Conservation (phyloP, 2,888 invertebrate genomes). For the Lochmaea crataegi region DNA sequence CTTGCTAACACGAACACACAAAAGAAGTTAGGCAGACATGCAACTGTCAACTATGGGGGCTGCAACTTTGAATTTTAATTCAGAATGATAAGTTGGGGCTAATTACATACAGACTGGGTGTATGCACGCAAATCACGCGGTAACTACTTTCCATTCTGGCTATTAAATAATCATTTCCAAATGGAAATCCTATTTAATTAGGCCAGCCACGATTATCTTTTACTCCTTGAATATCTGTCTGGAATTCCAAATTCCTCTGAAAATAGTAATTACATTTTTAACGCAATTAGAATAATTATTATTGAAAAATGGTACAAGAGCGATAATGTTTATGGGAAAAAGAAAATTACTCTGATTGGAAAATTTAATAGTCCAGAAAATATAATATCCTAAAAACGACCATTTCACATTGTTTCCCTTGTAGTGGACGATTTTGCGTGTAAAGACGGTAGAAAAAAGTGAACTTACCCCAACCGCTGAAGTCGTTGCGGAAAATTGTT, state of each 20-base stretch:
- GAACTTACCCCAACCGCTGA: too few relatives aligned
- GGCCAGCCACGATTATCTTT: not conserved
- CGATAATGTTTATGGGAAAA: too few relatives aligned
- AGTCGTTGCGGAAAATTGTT: too few relatives aligned
- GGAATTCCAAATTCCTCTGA: too few relatives aligned
- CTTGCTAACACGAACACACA: slow-evolving; percentile 21
- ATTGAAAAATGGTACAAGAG: not conserved
- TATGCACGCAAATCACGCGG: slow-evolving; percentile 45
- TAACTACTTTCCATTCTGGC: slow-evolving; percentile 31
- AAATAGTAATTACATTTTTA: too few relatives aligned
- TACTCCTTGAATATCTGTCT: not conserved
- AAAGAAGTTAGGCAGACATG: slow-evolving; percentile 46
- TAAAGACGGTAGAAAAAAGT: too few relatives aligned
- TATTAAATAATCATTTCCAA: slow-evolving; percentile 46
- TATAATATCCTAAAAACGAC: too few relatives aligned
- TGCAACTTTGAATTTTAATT: slow-evolving; percentile 53
- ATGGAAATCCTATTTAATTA: slow-evolving; percentile 35
- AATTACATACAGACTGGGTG: slow-evolving; percentile 49
- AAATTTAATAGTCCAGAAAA: too few relatives aligned
- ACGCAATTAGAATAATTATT: too few relatives aligned
- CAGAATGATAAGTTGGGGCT: slow-evolving; percentile 52
- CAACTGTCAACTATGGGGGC: slow-evolving; percentile 51
- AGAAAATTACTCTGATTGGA: too few relatives aligned
- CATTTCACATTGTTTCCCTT: too few relatives aligned
- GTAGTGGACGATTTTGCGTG: too few relatives aligned